Base-by-base conservation (phyloP, 2,888 invertebrate species). In the Tineola bisselliella region DNA sequence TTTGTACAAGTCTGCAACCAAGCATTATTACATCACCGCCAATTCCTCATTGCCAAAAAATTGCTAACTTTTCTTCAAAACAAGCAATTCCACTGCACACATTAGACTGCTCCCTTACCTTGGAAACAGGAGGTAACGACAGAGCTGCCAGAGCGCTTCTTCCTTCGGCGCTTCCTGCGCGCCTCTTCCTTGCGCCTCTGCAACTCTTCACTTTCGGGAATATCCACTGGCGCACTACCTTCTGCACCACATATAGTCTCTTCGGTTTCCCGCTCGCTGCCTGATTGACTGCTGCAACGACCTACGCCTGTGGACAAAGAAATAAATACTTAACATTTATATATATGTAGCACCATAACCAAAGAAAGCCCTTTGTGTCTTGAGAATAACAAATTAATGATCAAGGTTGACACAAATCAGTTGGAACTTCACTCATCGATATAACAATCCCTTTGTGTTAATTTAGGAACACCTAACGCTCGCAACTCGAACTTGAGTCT, bases 81-180 rank as follows among this genome's bases (percentile, higher is more conserved):
- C n/a, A n/a, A n/a, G n/a, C n/a, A n/a, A n/a, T n/a, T n/a, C n/a
- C n/a, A n/a, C n/a, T n/a, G n/a, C n/a, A n/a, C n/a, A n/a, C n/a
- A n/a, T n/a, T n/a, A n/a, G n/a, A n/a, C 2, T 25, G 4, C 6
- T 25, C 10, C n/a, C 58, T 33, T 58, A 93, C 95, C 95, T 91
- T 95, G 94, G 88, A 96, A 96, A 81, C 94, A 94, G 70, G 94
- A 94, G 67, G 95, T 94, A 74, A 94, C 94, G 70, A 96, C 89
- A 65, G 94, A 94, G 76, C 93, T 93, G 76, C 94, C 94, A 66
- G 95, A 94, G 74, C 94, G 92, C 89, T 95, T 95, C 92, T 95
- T 95, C 89, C 93, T 94, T 75, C 94, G 92, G 70, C 95, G 90
- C 80, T 93, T 93, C 84, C 92, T 92, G 74, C 94, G 92, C 76